These are phyloP conservation scores for Pachycephus smyrnensis DNA, from an alignment of 2,888 invertebrate genomes.

Conservation along the genomic window DNA sequence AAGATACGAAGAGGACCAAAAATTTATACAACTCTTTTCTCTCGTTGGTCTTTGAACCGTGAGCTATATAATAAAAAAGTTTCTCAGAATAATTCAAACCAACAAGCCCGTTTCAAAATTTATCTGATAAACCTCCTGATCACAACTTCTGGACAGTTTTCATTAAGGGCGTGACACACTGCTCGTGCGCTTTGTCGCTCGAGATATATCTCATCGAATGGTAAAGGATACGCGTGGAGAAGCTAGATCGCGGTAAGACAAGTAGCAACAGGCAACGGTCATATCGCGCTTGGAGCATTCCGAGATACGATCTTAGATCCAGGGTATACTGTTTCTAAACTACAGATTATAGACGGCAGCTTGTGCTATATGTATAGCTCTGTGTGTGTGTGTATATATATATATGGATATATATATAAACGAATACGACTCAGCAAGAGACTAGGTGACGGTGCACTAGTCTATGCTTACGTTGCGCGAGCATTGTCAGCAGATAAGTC, in stretches of 20 bases:
- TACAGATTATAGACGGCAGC: slow-evolving; percentile 31
- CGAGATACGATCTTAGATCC: slow-evolving; percentile 54
- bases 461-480: background rate
- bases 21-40: background rate
- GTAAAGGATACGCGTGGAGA: slow-evolving; percentile 36
- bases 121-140: background rate
- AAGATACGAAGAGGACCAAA: background rate
- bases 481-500: slow-evolving; percentile 34
- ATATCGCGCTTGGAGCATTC: slow-evolving; percentile 55
- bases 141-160: background rate
- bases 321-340: slow-evolving; percentile 29
- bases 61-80: background rate
- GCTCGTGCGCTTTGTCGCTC: slow-evolving; percentile 34
- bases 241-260: slow-evolving; percentile 47
- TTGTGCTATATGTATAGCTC: slow-evolving; percentile 20
- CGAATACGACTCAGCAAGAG: background rate
- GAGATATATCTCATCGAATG: slow-evolving; percentile 42
- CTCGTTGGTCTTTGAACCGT: background rate
- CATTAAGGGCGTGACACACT: background rate
- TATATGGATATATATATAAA: background rate
- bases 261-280: slow-evolving; percentile 60
- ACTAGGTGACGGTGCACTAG: slow-evolving; percentile 23
- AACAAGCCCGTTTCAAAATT: background rate
- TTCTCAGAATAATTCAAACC: background rate
- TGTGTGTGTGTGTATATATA: slow-evolving; percentile 15